These are phyloP conservation scores for Gobionotothen gibberifrons DNA, from an alignment of 2,797 vertebrate species.

Conservation along the genomic window DNA sequence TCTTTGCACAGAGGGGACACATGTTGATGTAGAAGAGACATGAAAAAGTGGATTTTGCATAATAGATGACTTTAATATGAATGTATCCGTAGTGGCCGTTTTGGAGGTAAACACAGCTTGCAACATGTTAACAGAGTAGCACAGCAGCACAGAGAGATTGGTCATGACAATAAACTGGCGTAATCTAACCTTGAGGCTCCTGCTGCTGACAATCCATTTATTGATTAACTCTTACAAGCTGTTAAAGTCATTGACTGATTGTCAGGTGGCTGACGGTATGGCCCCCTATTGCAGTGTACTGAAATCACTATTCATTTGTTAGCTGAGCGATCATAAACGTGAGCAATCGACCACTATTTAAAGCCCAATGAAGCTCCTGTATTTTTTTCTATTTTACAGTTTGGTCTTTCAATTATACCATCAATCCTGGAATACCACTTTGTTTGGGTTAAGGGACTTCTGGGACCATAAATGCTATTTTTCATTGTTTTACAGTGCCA, in stretches of 20 bases:
- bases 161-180: slow-evolving; percentile 42
- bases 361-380: slow-evolving; percentile 38
- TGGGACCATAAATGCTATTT: slow-evolving; percentile 17
- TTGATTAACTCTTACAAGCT: slow-evolving; percentile 64
- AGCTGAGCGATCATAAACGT: slow-evolving; percentile 28
- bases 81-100: neutral
- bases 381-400: slow-evolving; percentile 4
- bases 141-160: slow-evolving; percentile 1
- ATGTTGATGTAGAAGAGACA: no score
- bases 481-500: slow-evolving; percentile 9
- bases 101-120: neutral
- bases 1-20: no score
- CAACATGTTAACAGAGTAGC: neutral
- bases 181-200: slow-evolving; percentile 49
- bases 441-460: neutral
- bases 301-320: slow-evolving; percentile 51
- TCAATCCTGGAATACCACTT: slow-evolving; percentile 11
- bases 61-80: neutral
- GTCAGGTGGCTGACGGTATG: slow-evolving; percentile 51
- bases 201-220: slow-evolving; percentile 53
- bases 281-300: slow-evolving; percentile 12
- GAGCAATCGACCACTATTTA: slow-evolving; percentile 34
- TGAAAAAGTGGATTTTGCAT: no score
- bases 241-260: slow-evolving; percentile 60
- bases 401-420: slow-evolving; percentile 13